Base-by-base conservation (phyloP, 2,888 invertebrate species). In the Ommatoiulus sabulosus region DNA sequence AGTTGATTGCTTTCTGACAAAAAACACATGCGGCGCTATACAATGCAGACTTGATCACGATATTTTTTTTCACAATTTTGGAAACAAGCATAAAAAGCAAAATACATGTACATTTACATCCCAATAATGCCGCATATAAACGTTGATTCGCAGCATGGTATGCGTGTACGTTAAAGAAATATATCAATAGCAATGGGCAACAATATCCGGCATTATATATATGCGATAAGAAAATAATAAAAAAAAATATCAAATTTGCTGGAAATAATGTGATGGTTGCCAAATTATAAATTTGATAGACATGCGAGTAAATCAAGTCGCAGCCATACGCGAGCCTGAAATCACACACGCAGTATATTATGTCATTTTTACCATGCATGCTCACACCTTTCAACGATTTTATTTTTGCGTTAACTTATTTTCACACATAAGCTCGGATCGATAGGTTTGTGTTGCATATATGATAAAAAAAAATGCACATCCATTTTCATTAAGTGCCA, bases 171-270 rank as follows among this genome's bases (percentile, higher is more conserved):
- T 10, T 48, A 20, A 24, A 6, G 72, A 20, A 72, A 72, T 24
- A 24, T 72, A 72, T 72, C 72, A 72, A 72, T 24, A 24, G 1
- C 72, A 24, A 24, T 10, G 72, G 72, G 72, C n/a, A 63, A 63
- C 63, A 1, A 6, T 63, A 63, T 63, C 63, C 63, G n/a, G n/a
- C 72, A 8, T 72, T 24, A 72, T 24, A 7, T 35, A 35, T n/a
- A n/a, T n/a, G n/a, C 20, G 44, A 86, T 86, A 44, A 10, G 44
- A 86, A 86, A 86, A n/a, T 43, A 44, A 86, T 86, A 43, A 44
- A 86, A 44, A 86, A 86, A 86, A 24, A n/a, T 7, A 35, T 86
- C 86, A 86, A 86, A 86, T 86, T 86, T 86, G 86, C 48, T 86
- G 35, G 44, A 86, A 86, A 86, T 86, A 86, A 86, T 20, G 44